Evolutionary conservation across 2,888 invertebrate genomes (phyloP).

Genomic region (Aleiodes alternator): DNA sequence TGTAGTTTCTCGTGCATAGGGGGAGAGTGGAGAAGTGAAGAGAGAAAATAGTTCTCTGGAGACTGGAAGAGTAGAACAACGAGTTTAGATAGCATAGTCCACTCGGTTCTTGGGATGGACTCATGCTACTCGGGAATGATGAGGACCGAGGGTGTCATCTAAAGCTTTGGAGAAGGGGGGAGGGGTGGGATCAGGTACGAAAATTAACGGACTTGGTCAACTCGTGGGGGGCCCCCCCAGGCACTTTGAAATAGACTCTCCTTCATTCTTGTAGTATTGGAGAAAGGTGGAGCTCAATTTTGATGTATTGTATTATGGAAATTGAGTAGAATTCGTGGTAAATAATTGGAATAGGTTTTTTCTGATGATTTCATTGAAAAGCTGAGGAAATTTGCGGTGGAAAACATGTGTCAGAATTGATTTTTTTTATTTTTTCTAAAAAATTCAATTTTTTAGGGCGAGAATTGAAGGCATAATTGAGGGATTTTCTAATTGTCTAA

Average conservation of each 20-base stretch:
- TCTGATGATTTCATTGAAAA: too few relatives aligned
- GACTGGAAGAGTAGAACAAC: neutral
- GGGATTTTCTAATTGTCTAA: too few relatives aligned
- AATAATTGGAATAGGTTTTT: too few relatives aligned
- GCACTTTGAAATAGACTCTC: conserved; percentile 50
- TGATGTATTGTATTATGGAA: too few relatives aligned
- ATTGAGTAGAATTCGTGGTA: too few relatives aligned
- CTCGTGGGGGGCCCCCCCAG: conserved; percentile 50
- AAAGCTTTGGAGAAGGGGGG: conserved; percentile 22
- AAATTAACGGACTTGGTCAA: conserved; percentile 62
- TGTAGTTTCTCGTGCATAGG: neutral
- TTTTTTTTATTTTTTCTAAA: too few relatives aligned
- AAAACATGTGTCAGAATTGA: too few relatives aligned
- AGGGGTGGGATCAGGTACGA: conserved; percentile 54
- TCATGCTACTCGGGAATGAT: neutral
- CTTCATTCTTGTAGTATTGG: conserved; percentile 43
- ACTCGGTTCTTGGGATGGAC: conserved; percentile 2
- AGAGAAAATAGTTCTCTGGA: neutral
- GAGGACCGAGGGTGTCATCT: conserved; percentile 36
- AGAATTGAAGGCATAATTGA: too few relatives aligned
- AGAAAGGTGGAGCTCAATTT: too few relatives aligned
- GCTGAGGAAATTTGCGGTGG: too few relatives aligned
- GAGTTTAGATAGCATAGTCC: neutral
- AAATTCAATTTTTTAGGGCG: too few relatives aligned
- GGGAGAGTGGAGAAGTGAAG: too few relatives aligned